Base-by-base conservation (phyloP, 2,113 vertebrate genomes). In the Ellobius talpinus region DNA sequence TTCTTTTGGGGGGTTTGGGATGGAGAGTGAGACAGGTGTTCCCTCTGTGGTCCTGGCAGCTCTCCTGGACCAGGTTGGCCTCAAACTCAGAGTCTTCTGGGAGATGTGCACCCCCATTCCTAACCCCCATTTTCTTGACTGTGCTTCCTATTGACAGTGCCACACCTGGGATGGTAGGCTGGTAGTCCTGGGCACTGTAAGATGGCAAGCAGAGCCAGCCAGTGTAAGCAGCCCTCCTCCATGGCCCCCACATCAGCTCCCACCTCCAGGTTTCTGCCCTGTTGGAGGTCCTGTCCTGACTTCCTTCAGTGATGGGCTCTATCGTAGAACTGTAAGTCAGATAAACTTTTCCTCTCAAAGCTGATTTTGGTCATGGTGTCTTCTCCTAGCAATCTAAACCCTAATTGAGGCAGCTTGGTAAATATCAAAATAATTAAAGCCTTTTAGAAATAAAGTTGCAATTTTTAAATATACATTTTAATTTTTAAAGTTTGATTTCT, bases 391-490 rank as follows among this genome's bases (percentile, higher is more conserved):
- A 36, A 79, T 36, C 21, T 17, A 79, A 79, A 36, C 3, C 31
- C 31, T 52, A 33, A 78, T 7, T 2, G 19, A 79, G 33, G 52
- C 31, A 79, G 4, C 47, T 79, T 55, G 10, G 33, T 55, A 79
- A 79, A 55, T 81, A 17, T 81, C 21, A 79, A 92, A 92, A 88
- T 97, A 96, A 65, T 0, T 29, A 84, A 68, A 14, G 42, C 39
- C 39, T 86, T 89, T 95, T 4, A 47, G 26, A 93, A 81, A 87
- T 74, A 45, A 45, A 52, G 50, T 92, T 93, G 24, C 1, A 77
- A 77, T 74, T 95, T 93, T 89, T 14, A 50, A 61, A 78, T 33
- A 17, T 78, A 78, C 36, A 21, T 39, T 72, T 72, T 24, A 74
- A 74, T 12, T 74, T 42, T 52, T 19, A n/a, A 72, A n/a, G 14